Base-by-base conservation (phyloP, 2,888 invertebrate species). In the Embidobia sp. region DNA sequence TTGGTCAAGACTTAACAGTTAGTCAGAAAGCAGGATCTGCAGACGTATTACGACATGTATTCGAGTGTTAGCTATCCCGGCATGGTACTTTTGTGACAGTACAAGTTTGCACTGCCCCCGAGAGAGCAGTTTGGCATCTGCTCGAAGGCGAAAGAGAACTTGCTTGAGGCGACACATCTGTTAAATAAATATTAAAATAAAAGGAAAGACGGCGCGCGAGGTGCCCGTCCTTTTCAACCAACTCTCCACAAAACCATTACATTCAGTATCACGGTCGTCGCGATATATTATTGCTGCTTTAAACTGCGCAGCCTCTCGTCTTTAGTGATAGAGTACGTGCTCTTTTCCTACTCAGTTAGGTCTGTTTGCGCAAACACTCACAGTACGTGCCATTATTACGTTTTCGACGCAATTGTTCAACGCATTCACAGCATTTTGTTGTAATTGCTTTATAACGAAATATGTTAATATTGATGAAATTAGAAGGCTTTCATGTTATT, bases 11-110 rank as follows among this genome's bases (percentile, higher is more conserved):
- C 37, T 29, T 19, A 11, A 37, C 10, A 16, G 13, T 8, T 19
- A n/a, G 33, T 15, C 49, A 31, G 57, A 29, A 27, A 40, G 19
- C 33, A 26, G 3, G 48, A 22, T 5, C 55, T 64, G 18, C 63
- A 35, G 26, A 64, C 42, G 46, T 74, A 66, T 74, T 51, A 48
- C 59, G 64, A 66, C 70, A 75, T 78, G 73, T 75, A 77, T 78
- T 63, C 76, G 77, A 72, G 70, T 77, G 81, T 79, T 79, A 79
- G 75, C 61, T 55, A 61, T 55, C 82, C 82, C 86, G 51, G 76
- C 80, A 85, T 81, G 83, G 85, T 81, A 85, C 86, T 87, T 84
- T 73, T 80, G 87, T 79, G 86, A 83, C 83, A 83, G 63, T 80
- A 72, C 69, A 80, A 85, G 83, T 81, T 83, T 80, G 57, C 80